Evolutionary conservation across 2,113 vertebrate species (phyloP).

Genomic region (Centropus unirufus): DNA sequence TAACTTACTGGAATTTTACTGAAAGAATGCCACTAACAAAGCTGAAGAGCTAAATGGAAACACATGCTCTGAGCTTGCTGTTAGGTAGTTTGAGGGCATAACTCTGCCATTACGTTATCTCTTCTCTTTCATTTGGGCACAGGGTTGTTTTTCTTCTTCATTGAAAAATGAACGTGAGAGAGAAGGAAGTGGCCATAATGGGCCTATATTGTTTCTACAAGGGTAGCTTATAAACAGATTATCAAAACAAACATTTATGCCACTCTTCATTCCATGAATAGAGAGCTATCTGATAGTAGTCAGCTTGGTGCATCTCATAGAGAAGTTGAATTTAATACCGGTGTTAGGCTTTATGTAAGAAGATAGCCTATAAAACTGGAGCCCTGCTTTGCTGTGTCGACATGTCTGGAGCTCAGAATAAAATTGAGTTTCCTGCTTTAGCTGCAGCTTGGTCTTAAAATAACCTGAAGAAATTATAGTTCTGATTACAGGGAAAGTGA

Average conservation of each 20-base stretch:
- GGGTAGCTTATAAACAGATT: slow-evolving; percentile 60
- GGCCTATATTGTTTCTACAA: slow-evolving; percentile 48
- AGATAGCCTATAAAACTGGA: slow-evolving; percentile 82
- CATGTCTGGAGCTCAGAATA: slow-evolving; percentile 92
- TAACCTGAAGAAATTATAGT: slow-evolving; percentile 92
- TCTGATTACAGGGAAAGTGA: slow-evolving; percentile 82
- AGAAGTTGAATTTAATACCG: slow-evolving; percentile 56
- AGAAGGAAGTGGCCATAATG: background rate
- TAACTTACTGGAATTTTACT: slow-evolving; percentile 26
- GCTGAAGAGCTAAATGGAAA: slow-evolving; percentile 60
- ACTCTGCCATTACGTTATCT: slow-evolving; percentile 43
- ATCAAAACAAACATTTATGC: slow-evolving; percentile 65
- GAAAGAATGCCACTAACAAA: slow-evolving; percentile 47
- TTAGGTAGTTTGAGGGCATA: slow-evolving; percentile 61
- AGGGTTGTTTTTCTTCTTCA: slow-evolving; percentile 40
- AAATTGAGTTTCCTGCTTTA: slow-evolving; percentile 94
- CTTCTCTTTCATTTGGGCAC: slow-evolving; percentile 48
- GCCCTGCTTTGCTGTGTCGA: slow-evolving; percentile 85
- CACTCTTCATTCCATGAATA: slow-evolving; percentile 59
- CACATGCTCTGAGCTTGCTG: slow-evolving; percentile 57
- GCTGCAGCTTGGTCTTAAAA: slow-evolving; percentile 90
- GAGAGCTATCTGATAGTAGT: slow-evolving; percentile 58
- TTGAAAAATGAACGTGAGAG: slow-evolving; percentile 49
- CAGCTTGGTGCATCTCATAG: slow-evolving; percentile 19
- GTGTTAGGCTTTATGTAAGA: slow-evolving; percentile 81